Percentiles rank a stretch among this genome's conserved stretches.
These are phyloP conservation scores for Caerostris darwini DNA, from an alignment of 1,140 invertebrate species.

Conservation along the genomic window DNA sequence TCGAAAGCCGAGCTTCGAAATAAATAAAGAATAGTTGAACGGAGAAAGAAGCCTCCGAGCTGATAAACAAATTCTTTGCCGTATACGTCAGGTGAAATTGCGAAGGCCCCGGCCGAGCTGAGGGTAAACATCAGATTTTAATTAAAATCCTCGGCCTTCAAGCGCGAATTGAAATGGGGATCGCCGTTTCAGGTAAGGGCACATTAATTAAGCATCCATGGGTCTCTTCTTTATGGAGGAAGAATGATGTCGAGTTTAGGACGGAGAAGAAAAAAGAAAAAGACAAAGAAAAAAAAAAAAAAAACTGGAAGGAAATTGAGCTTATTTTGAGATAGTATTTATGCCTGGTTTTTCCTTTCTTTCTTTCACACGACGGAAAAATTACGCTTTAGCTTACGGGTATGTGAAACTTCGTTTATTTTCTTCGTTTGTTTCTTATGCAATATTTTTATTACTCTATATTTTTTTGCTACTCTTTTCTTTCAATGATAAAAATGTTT, in stretches of 20 bases:
- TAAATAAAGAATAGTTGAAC: slow-evolving; percentile 35
- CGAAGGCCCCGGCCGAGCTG: slow-evolving; percentile 16
- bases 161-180: slow-evolving; percentile 59
- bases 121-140: slow-evolving; percentile 69
- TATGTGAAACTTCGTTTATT: background rate
- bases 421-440: background rate
- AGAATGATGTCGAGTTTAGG: slow-evolving; percentile 26
- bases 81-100: slow-evolving; percentile 53
- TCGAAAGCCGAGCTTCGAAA: slow-evolving; percentile 37
- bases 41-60: slow-evolving; percentile 37
- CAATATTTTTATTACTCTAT: background rate
- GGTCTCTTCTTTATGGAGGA: slow-evolving; percentile 33
- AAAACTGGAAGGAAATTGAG: background rate
- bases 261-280: no score
- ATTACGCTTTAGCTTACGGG: background rate
- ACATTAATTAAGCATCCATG: slow-evolving; percentile 66
- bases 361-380: background rate
- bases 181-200: slow-evolving; percentile 17
- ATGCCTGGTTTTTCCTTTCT: slow-evolving; percentile 24
- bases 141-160: slow-evolving; percentile 62
- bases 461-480: background rate
- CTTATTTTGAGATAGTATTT: slow-evolving; percentile 59
- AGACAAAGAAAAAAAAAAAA: no score
- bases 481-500: slow-evolving; percentile 16
- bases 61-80: slow-evolving; percentile 63